These are phyloP conservation scores for Phytoseiulus persimilis DNA, from an alignment of 2,888 invertebrate species.

Conservation along the genomic window DNA sequence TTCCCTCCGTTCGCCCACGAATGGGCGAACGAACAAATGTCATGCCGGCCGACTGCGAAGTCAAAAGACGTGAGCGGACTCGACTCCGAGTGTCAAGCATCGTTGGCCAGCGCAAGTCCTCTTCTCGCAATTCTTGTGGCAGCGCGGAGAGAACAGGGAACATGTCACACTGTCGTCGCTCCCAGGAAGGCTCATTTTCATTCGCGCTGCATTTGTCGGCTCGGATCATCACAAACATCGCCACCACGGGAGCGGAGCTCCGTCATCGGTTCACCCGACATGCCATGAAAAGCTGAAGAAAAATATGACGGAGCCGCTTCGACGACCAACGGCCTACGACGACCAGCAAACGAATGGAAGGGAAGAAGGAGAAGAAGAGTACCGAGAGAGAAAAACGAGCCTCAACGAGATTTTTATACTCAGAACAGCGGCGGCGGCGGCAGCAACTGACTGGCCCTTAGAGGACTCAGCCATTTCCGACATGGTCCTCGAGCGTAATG, in stretches of 20 bases:
- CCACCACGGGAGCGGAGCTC: not conserved
- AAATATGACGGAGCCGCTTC: not conserved
- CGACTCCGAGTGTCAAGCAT: not conserved
- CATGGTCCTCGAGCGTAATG: not conserved
- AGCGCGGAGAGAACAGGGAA: not conserved
- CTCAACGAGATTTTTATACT: conserved; percentile 5
- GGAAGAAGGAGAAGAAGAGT: not conserved
- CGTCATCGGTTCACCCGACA: not conserved
- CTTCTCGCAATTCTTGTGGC: not conserved
- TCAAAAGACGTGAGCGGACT: conserved; percentile 5
- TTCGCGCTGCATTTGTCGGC: not conserved
- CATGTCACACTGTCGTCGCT: not conserved
- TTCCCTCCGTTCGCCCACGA: not conserved
- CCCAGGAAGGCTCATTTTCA: not conserved
- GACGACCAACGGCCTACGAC: not conserved
- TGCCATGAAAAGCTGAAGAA: not conserved
- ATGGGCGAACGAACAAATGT: not conserved
- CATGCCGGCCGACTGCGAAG: not conserved
- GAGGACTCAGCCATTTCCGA: not conserved
- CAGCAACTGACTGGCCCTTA: not conserved
- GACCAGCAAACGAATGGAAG: not conserved
- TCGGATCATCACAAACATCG: not conserved
- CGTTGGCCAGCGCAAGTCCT: not conserved
- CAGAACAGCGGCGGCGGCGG: not conserved
- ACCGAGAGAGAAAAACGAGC: not conserved